Evolutionary conservation across 2,113 vertebrate genomes (phyloP), one percentile per base, ranked within the genome.

Genomic region (Hemichromis elongatus): DNA sequence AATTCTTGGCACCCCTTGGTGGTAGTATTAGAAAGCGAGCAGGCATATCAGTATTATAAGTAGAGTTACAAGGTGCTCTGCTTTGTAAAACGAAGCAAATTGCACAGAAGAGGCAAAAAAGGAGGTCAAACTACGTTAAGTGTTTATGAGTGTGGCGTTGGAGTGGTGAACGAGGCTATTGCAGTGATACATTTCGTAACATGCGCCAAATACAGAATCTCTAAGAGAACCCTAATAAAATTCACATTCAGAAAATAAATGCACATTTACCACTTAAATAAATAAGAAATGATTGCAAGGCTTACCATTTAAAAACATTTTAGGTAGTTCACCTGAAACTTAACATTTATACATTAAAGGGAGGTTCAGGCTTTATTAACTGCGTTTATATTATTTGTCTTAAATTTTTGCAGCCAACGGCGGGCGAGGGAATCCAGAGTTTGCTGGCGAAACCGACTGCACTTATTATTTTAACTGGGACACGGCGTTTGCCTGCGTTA

Each of bases 391-490:
- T 53, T 52, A 7, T 63, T 45, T 80, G 21, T 3, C 8, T 37
- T 66, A 12, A 0, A 50, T 57, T 53, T 63, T 45, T 79, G 33
- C 80, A 97, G 96, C 87, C 8, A 89, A 94, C 1, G 77, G 94
- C 0, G 98, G 97, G 2, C 96, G 79, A 63, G 98, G 98, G 18
- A 18, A 7, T 8, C 99, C 99, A 0, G 96, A 97, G 8, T 99
- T 98, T 53, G 90, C 95, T 0, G 97, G 97, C 3, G 99, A 99
- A 94, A 96, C 96, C 0, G 98, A 99, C 93, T 99, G 99, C 91
- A 98, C 98, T 0, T 99, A 99, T 89, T 98, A 97, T 92, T 99
- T 99, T 12, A 95, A 97, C 7, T 99, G 99, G 99, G 95, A 97
- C 75, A 99, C 98, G 0, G 93, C 95, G 7, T 96, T 97, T 0